These are phyloP conservation scores for Zapus hudsonius DNA, from an alignment of 2,113 vertebrate species.

Conservation along the genomic window DNA sequence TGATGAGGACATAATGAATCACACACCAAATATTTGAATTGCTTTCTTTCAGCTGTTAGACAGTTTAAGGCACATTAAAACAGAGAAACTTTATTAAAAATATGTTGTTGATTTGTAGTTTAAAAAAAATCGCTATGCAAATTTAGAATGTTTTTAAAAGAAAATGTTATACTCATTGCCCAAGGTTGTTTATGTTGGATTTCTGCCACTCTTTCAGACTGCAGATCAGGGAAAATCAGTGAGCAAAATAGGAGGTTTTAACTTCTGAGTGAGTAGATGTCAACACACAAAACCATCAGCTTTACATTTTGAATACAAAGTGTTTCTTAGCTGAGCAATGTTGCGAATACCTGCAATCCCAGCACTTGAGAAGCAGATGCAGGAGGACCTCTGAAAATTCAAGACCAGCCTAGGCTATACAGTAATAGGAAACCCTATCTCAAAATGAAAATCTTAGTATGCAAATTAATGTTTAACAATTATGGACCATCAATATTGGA, in stretches of 20 bases:
- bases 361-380: too few relatives aligned
- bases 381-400: too few relatives aligned
- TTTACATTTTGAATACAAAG: background rate
- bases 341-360: too few relatives aligned
- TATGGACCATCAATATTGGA: too few relatives aligned
- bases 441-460: too few relatives aligned
- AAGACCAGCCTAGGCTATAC: too few relatives aligned
- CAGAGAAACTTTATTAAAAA: background rate
- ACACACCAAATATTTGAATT: background rate
- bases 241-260: background rate
- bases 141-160: background rate
- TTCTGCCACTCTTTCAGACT: background rate
- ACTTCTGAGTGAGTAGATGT: background rate
- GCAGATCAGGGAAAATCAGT: background rate
- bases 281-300: background rate
- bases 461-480: too few relatives aligned
- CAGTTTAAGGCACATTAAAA: background rate
- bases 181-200: background rate
- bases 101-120: background rate
- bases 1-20: background rate
- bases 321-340: too few relatives aligned
- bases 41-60: background rate
- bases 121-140: background rate
- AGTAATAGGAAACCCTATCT: too few relatives aligned
- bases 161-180: background rate